phyloP scores from a whole-genome alignment of 2,113 vertebrate species.

The Nothoprocta pentlandii region DNA sequence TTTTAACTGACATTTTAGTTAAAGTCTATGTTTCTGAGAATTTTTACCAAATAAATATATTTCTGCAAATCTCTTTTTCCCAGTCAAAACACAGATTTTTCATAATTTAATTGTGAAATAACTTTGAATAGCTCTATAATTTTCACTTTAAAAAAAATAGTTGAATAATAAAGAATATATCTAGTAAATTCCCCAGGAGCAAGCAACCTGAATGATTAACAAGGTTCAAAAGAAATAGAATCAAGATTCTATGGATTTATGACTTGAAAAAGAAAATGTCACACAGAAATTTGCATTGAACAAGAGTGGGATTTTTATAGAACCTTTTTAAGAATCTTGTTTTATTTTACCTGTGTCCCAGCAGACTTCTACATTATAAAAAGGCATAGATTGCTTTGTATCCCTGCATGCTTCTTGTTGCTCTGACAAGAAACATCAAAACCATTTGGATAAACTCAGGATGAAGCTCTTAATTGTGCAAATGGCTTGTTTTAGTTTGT shows the following conservation, averaged over 20 bases:
- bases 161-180: not conserved
- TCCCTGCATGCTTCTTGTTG: not conserved
- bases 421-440: not conserved
- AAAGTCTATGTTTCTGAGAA: not conserved
- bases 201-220: not conserved
- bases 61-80: not conserved
- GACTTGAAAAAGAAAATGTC: not conserved
- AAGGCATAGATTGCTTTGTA: not conserved
- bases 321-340: not conserved
- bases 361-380: not conserved
- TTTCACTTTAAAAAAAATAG: not conserved
- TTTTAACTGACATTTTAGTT: not conserved
- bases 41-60: not conserved
- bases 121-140: not conserved
- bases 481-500: conserved; percentile 60
- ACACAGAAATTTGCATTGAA: not conserved
- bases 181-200: not conserved
- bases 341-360: accelerated
- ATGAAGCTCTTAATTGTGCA: conserved; percentile 9
- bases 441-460: not conserved
- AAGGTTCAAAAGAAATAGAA: not conserved
- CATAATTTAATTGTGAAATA: not conserved
- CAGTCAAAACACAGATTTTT: not conserved
- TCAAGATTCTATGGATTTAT: not conserved
- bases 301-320: not conserved